phyloP scores from a whole-genome alignment of 2,888 invertebrate species.

The Oscheius sp. region DNA sequence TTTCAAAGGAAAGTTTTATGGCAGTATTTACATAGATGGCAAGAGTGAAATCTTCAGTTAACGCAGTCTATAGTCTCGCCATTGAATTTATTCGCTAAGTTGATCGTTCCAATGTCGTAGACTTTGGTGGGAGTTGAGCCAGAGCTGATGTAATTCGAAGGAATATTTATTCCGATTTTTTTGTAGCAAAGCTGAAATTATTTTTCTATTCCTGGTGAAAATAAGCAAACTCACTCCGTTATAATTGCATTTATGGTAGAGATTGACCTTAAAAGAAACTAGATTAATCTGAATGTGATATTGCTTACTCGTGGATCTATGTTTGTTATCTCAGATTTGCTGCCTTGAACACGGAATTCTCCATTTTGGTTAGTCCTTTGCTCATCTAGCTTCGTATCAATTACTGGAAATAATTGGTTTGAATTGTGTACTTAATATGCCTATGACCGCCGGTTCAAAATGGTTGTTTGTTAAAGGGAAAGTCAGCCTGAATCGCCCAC shows the following conservation, averaged over 20 bases:
- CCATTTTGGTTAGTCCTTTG: slow-evolving; percentile 43
- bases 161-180: slow-evolving; percentile 60
- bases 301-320: slow-evolving; percentile 42
- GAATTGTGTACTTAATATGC: not conserved
- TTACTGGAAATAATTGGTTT: slow-evolving; percentile 34
- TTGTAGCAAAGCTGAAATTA: slow-evolving; percentile 47
- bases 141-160: slow-evolving; percentile 52
- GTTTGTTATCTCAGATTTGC: slow-evolving; percentile 48
- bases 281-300: not conserved
- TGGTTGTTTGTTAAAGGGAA: not conserved
- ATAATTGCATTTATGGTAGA: slow-evolving; percentile 58
- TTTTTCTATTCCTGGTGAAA: not conserved
- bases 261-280: slow-evolving; percentile 38
- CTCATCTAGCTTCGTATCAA: slow-evolving; percentile 44
- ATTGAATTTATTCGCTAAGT: slow-evolving; percentile 39
- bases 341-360: slow-evolving; percentile 46
- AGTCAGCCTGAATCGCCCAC: not conserved
- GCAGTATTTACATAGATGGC: no score
- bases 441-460: not conserved
- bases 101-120: slow-evolving; percentile 44
- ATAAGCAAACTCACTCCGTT: slow-evolving; percentile 33
- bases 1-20: no score
- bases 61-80: slow-evolving; percentile 45
- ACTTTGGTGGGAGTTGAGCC: slow-evolving; percentile 40
- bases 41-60: slow-evolving; percentile 27